phyloP scores from a whole-genome alignment of 2,113 vertebrate genomes.

The Regulus satrapa region DNA sequence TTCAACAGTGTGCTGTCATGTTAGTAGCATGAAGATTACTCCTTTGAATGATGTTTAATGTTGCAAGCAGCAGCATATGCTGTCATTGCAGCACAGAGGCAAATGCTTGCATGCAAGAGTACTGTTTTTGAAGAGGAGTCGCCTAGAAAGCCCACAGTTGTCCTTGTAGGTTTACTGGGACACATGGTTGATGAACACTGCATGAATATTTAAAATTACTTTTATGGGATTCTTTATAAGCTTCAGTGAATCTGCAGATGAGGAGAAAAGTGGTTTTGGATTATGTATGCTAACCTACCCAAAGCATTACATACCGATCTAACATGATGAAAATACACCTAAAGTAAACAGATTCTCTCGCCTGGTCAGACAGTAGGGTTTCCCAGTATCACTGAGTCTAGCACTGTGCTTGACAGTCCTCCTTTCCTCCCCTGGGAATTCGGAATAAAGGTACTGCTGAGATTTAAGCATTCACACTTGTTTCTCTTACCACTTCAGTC shows the following conservation, averaged over 20 bases:
- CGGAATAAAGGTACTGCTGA: not conserved
- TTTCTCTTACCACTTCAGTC: not conserved
- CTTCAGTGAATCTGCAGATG: slow-evolving; percentile 22
- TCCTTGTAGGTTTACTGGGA: slow-evolving; percentile 28
- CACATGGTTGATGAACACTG: not conserved
- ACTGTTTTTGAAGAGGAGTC: not conserved
- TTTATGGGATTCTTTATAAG: not conserved
- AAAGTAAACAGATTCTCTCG: not conserved
- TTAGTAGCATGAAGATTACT: not conserved
- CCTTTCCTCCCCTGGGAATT: not conserved
- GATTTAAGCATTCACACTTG: not conserved
- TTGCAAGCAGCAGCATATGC: slow-evolving; percentile 7
- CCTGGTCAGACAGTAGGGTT: not conserved
- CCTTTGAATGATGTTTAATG: not conserved
- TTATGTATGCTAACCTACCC: not conserved
- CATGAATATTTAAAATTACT: slow-evolving; percentile 48
- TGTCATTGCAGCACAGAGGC: not conserved
- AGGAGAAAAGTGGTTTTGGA: not conserved
- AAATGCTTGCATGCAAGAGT: not conserved
- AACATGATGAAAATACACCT: not conserved
- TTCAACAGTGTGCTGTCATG: not conserved
- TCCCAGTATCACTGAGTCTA: not conserved
- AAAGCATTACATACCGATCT: not conserved
- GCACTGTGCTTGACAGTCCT: not conserved
- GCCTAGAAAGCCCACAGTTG: not conserved